Evolutionary conservation across 2,888 invertebrate genomes (phyloP).

Genomic region (Aspidiotus destructor): DNA sequence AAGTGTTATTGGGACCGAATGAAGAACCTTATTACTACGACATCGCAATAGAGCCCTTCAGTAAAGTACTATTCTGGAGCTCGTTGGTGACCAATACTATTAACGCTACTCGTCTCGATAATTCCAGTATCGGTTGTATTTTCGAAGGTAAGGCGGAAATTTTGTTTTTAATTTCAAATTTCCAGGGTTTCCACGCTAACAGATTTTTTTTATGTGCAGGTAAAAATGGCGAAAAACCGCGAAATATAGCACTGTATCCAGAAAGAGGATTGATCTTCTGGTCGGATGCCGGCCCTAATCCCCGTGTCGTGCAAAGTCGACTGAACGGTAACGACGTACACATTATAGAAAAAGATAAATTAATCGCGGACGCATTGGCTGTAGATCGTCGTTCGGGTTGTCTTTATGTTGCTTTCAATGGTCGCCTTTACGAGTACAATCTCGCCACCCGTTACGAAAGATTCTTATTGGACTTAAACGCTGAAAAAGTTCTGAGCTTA

Average conservation of each 20-base stretch:
- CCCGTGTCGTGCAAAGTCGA: no score
- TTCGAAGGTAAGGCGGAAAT: not conserved
- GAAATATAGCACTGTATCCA: constrained; percentile 73
- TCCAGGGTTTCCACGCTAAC: no score
- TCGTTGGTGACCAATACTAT: constrained; percentile 73
- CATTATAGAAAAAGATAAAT: no score
- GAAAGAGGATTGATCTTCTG: constrained; percentile 53
- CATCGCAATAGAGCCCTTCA: constrained; percentile 74
- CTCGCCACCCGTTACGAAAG: no score
- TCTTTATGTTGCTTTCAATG: no score
- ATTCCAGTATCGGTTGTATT: constrained; percentile 35
- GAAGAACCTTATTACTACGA: constrained; percentile 59
- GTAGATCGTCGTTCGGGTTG: no score
- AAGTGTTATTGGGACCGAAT: constrained; percentile 43
- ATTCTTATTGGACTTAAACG: no score
- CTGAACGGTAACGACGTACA: no score
- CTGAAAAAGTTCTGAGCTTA: no score
- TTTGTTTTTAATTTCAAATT: no score
- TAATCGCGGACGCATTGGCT: no score
- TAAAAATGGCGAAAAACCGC: constrained; percentile 67
- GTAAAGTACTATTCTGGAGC: constrained; percentile 80
- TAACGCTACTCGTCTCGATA: constrained; percentile 70
- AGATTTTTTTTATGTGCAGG: constrained; percentile 43
- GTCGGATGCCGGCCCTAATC: constrained; percentile 1
- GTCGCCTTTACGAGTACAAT: no score